Percentiles rank a stretch among this genome's conserved stretches.
Evolutionary conservation across 2,113 vertebrate species (phyloP).

Genomic region (Pteruthius melanotis): DNA sequence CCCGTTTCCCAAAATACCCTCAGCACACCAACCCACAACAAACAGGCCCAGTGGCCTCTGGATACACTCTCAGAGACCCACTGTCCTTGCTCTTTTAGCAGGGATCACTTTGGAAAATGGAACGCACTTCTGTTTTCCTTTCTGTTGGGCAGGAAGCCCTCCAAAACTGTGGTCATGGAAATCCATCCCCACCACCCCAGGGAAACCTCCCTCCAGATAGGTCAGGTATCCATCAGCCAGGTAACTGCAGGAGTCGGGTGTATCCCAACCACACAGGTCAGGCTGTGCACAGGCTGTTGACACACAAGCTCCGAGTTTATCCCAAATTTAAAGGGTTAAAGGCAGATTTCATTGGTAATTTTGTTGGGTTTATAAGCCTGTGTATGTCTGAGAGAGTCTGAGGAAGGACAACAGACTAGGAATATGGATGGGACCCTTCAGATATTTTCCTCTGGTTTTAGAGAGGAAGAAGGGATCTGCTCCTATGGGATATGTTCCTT

Average conservation of each 20-base stretch:
- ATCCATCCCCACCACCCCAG: not conserved
- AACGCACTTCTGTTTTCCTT: not conserved
- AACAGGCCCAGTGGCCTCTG: not conserved
- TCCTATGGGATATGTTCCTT: not conserved
- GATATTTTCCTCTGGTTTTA: not conserved
- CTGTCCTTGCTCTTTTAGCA: not conserved
- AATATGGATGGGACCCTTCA: not conserved
- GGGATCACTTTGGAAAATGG: not conserved
- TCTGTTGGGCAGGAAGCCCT: not conserved
- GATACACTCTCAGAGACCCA: not conserved
- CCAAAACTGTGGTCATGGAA: not conserved
- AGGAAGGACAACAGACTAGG: not conserved
- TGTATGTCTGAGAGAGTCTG: not conserved
- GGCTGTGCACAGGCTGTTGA: not conserved
- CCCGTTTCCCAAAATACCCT: not conserved
- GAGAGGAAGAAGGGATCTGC: not conserved
- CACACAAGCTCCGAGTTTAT: not conserved
- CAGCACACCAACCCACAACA: not conserved
- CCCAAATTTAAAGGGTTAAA: not conserved
- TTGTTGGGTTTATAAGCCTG: not conserved
- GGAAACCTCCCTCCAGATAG: not conserved
- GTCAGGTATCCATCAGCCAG: not conserved
- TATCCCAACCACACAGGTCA: not conserved
- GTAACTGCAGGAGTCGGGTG: accelerated
- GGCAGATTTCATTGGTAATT: not conserved